These are phyloP conservation scores for Apostichopus japonicus DNA, from an alignment of 35 echinoderm and acorn worm species.

Conservation along the genomic window DNA sequence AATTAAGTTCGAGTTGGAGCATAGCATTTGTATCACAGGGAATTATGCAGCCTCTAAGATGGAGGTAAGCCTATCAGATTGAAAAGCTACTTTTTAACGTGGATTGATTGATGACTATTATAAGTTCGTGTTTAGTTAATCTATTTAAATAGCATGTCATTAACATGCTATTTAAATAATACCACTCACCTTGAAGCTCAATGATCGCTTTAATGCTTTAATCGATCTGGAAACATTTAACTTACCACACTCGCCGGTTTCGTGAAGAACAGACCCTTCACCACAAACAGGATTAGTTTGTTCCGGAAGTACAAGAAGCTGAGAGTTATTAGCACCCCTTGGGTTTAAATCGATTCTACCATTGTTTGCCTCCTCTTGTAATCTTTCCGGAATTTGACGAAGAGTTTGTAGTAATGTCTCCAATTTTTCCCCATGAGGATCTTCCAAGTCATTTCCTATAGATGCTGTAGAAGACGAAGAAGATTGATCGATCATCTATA, in stretches of 20 bases:
- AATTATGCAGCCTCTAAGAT: too few relatives aligned
- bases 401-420: neutral
- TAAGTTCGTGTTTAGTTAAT: too few relatives aligned
- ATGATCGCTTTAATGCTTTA: neutral
- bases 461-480: neutral
- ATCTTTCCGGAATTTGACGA: neutral
- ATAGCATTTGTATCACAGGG: too few relatives aligned
- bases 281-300: neutral
- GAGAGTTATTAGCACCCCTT: neutral
- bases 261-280: slow-evolving; percentile 26
- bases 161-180: too few relatives aligned
- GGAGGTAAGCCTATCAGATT: too few relatives aligned
- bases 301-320: neutral
- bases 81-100: too few relatives aligned
- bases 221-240: neutral
- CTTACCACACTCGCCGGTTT: slow-evolving; percentile 42
- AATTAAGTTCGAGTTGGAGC: too few relatives aligned
- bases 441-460: neutral
- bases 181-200: neutral
- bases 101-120: too few relatives aligned
- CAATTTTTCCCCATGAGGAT: neutral
- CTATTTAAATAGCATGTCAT: neutral
- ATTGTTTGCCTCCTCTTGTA: neutral
- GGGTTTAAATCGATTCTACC: neutral
- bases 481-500: too few relatives aligned